Evolutionary conservation across 2,113 vertebrate species (phyloP).

Genomic region (pig (Sus scrofa)): DNA sequence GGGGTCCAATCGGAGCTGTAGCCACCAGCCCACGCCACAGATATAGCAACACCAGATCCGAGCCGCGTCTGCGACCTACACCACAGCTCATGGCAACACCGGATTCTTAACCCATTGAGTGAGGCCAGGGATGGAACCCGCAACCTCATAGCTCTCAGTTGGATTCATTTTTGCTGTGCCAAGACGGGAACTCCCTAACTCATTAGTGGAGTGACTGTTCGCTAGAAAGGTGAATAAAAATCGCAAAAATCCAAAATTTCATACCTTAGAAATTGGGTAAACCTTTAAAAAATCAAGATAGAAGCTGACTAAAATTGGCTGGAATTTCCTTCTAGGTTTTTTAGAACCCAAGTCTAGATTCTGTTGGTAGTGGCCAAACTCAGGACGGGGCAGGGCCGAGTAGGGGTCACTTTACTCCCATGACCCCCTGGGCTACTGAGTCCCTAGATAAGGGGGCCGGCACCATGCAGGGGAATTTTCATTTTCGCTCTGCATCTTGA

Average conservation of each 20-base stretch:
- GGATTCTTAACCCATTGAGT: too few relatives aligned
- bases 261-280: not conserved
- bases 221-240: not conserved
- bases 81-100: too few relatives aligned
- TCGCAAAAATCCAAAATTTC: not conserved
- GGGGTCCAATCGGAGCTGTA: too few relatives aligned
- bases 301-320: not conserved
- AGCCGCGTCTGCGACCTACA: too few relatives aligned
- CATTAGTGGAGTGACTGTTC: too few relatives aligned
- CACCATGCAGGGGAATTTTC: not conserved
- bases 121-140: too few relatives aligned
- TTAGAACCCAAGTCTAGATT: too few relatives aligned
- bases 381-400: fast-evolving
- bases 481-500: not conserved
- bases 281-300: not conserved
- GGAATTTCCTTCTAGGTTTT: not conserved
- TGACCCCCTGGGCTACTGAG: fast-evolving
- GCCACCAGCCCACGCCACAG: too few relatives aligned
- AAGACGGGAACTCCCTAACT: too few relatives aligned
- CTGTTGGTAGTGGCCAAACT: not conserved
- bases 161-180: too few relatives aligned
- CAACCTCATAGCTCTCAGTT: too few relatives aligned
- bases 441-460: not conserved
- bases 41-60: too few relatives aligned
- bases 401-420: not conserved